These are phyloP conservation scores for Bettongia penicillata DNA, from an alignment of 2,113 vertebrate genomes.

Conservation along the genomic window DNA sequence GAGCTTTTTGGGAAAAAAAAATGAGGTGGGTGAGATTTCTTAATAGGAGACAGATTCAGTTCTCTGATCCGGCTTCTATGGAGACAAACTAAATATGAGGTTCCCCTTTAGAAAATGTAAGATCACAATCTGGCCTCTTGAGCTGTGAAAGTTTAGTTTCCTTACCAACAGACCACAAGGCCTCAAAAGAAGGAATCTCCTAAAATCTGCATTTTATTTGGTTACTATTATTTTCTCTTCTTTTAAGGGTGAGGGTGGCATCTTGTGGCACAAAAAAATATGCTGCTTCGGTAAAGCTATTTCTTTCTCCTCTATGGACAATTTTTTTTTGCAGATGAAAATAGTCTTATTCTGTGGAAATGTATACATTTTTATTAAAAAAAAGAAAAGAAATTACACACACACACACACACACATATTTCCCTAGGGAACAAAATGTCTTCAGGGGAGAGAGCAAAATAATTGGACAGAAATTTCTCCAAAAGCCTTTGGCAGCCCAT, in stretches of 20 bases:
- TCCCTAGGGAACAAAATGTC: not conserved
- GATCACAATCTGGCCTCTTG: not conserved
- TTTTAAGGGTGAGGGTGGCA: conserved; percentile 67
- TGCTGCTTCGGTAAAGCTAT: conserved; percentile 26
- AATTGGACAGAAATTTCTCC: conserved; percentile 25
- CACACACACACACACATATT: not conserved
- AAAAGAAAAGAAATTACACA: not conserved
- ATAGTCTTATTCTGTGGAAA: not conserved
- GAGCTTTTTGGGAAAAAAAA: not conserved
- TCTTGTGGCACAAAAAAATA: conserved; percentile 63
- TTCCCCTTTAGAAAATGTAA: not conserved
- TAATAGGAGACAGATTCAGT: not conserved
- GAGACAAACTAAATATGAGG: not conserved
- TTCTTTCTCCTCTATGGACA: not conserved
- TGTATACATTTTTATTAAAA: not conserved
- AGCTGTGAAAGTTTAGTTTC: not conserved
- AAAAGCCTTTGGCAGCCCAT: conserved; percentile 20
- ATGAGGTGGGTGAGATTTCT: not conserved
- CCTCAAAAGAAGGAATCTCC: not conserved
- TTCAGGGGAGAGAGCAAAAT: conserved; percentile 16
- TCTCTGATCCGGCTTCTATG: not conserved
- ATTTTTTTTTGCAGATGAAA: not conserved
- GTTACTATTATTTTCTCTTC: not conserved
- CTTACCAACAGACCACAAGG: not conserved
- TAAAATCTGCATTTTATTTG: not conserved